phyloP scores from a whole-genome alignment of 2,888 invertebrate species.

The Cryptocephalus primarius region DNA sequence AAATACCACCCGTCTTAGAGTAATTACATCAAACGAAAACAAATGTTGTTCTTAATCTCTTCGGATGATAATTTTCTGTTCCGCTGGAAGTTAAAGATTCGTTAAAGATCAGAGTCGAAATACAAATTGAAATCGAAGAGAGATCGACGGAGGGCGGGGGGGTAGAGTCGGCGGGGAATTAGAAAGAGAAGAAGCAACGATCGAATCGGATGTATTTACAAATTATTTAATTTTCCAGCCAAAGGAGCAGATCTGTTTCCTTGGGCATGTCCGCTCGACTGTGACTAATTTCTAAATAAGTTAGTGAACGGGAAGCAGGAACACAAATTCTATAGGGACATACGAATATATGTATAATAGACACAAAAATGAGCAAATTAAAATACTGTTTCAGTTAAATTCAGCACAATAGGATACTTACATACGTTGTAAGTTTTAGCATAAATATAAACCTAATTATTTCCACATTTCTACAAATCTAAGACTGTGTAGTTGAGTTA shows the following conservation, averaged over 20 bases:
- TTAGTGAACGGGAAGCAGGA: slow-evolving; percentile 3
- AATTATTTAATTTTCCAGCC: slow-evolving; percentile 38
- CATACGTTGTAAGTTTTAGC: too few relatives aligned
- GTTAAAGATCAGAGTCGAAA: slow-evolving; percentile 15
- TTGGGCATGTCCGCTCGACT: slow-evolving; percentile 29
- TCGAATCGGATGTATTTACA: slow-evolving; percentile 29
- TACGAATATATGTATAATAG: too few relatives aligned
- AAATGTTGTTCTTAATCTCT: slow-evolving; percentile 11
- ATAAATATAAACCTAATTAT: too few relatives aligned
- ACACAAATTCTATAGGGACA: not conserved
- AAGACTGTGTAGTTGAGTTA: too few relatives aligned
- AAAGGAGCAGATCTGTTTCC: slow-evolving; percentile 34
- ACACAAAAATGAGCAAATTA: too few relatives aligned
- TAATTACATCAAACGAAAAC: slow-evolving; percentile 1
- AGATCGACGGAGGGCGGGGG: slow-evolving; percentile 1
- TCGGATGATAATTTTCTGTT: slow-evolving; percentile 17
- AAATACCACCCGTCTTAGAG: not conserved
- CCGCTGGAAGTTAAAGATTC: slow-evolving; percentile 12
- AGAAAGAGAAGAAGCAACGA: slow-evolving; percentile 17
- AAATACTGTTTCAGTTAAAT: too few relatives aligned
- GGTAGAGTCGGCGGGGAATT: too few relatives aligned
- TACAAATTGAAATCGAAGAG: slow-evolving; percentile 19
- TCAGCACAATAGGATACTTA: too few relatives aligned
- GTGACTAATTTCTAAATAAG: slow-evolving; percentile 30
- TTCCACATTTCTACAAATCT: too few relatives aligned